Evolutionary conservation across 2,113 vertebrate genomes (phyloP).

Genomic region (Semnornis frantzii): DNA sequence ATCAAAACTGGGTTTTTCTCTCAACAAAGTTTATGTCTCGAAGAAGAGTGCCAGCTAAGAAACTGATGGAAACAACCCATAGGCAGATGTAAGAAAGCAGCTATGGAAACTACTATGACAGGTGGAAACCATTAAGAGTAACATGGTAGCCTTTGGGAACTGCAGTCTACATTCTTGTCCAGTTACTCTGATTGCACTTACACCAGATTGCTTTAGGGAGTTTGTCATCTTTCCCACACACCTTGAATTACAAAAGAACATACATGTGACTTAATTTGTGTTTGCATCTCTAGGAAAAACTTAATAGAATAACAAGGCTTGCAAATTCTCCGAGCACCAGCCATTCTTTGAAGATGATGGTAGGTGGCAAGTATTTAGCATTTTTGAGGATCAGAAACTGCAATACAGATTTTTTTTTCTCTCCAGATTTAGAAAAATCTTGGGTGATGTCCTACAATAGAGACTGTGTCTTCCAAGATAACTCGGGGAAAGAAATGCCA

Average conservation of each 20-base stretch:
- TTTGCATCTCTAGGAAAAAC: neutral
- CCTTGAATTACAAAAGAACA: neutral
- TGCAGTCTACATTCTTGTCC: neutral
- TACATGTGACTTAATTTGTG: neutral
- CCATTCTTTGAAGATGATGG: neutral
- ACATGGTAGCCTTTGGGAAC: neutral
- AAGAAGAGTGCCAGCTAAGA: neutral
- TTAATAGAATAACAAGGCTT: neutral
- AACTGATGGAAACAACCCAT: neutral
- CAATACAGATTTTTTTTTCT: neutral
- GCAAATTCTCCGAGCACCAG: slow-evolving; percentile 4
- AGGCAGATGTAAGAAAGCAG: neutral
- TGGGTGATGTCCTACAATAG: neutral
- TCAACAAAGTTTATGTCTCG: neutral
- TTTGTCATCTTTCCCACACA: neutral
- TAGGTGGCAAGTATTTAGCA: slow-evolving; percentile 12
- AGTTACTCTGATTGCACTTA: neutral
- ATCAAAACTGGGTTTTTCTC: neutral
- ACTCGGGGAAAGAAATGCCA: neutral
- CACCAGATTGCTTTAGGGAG: neutral
- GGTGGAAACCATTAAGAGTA: neutral
- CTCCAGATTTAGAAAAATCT: neutral
- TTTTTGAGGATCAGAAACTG: slow-evolving; percentile 1
- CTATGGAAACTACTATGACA: neutral
- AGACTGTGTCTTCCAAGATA: neutral